Base-by-base conservation (phyloP, 2,888 invertebrate genomes). In the Caenorhabditis zanzibari region DNA sequence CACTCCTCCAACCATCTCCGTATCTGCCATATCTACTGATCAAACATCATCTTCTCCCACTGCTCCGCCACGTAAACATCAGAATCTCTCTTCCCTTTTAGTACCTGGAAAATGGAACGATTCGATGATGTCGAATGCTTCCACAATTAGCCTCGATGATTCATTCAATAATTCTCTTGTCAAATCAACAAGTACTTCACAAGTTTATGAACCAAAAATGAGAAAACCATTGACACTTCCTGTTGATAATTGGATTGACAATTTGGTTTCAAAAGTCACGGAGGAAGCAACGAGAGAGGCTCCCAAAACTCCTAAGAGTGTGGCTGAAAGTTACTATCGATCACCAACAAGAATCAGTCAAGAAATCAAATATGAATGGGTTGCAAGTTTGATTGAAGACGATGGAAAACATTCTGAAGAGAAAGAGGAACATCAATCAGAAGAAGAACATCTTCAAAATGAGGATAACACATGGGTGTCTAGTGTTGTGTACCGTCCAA, bases 331-430 rank as follows among this genome's bases (percentile, higher is more conserved):
- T 12, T 74, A 72, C 16, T 56, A 56, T 32, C 61, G 74, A 49
- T 84, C 84, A 12, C 81, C 84, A 47, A 84, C 81, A 7, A 49
- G 76, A 54, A 73, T 81, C 19, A 79, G 74, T 38, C 69, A 64
- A 10, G 81, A 84, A 41, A 77, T 81, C 47, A 81, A 81, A 49
- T 76, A 81, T 64, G 84, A 84, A 38, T 84, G 84, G 84, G 71
- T 84, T 1, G 75, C 84, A 7, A 72, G 81, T 22, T 52, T 84
- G 28, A 69, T 61, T 24, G 69, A 49, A 44, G 58, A 32, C 19
- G 38, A 38, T 14, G 54, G 24, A 32, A 26, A 22, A 2, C 22
- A 32, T n/a, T 35, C 52, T 26, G 71, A 63, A 24, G 69, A 61
- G 19, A 41, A 64, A 38, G 82, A 71, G 24, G 75, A 47, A 9